Conservation (phyloP, 2,888 invertebrate genomes). For the Orthosia cruda region DNA sequence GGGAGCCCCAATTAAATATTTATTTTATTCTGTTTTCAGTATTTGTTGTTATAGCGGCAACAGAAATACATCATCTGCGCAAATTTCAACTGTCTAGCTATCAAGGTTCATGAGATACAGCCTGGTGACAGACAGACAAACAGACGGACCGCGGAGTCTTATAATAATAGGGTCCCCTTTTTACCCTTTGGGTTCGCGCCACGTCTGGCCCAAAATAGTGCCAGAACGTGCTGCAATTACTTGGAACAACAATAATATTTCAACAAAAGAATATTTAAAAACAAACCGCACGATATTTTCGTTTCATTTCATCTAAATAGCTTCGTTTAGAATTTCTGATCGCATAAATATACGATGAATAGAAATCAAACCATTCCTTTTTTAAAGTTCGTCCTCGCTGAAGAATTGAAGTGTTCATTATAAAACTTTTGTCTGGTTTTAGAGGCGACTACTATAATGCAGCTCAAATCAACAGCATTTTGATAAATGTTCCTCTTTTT, state of each 20-base stretch:
- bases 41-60: too few relatives aligned
- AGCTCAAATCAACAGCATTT: not conserved
- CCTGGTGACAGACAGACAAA: too few relatives aligned
- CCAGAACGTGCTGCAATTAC: slow-evolving; percentile 1
- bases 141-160: too few relatives aligned
- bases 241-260: not conserved
- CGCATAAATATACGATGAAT: slow-evolving; percentile 8
- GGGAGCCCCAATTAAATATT: too few relatives aligned
- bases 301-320: slow-evolving; percentile 16
- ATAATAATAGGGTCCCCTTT: too few relatives aligned
- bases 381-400: not conserved
- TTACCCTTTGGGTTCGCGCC: too few relatives aligned
- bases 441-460: not conserved
- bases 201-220: not conserved
- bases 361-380: slow-evolving; percentile 2
- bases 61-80: too few relatives aligned
- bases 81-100: too few relatives aligned
- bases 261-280: slow-evolving; percentile 11
- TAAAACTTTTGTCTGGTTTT: slow-evolving; percentile 20
- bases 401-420: slow-evolving; percentile 13
- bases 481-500: too few relatives aligned
- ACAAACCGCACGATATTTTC: not conserved
- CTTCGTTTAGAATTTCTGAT: slow-evolving; percentile 16
- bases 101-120: too few relatives aligned
- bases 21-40: too few relatives aligned